A percentile compares a stretch with the other conserved stretches of the same genome.
Evolutionary conservation across 2,888 invertebrate species (phyloP).

Genomic region (Nephrotoma flavescens): DNA sequence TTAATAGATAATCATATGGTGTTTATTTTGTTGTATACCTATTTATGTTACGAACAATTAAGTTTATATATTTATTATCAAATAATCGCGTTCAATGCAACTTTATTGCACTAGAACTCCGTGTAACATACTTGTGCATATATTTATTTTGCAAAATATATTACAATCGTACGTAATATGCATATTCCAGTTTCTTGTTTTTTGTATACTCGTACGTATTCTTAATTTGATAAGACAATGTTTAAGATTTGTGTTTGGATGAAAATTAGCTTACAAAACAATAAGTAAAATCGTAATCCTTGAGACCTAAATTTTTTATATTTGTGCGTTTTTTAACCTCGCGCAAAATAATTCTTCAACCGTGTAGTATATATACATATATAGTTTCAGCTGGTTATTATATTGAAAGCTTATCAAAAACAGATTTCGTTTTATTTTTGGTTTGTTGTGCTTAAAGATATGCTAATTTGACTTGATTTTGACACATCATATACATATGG

Average conservation of each 20-base stretch:
- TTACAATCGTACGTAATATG: background rate
- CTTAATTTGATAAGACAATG: background rate
- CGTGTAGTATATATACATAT: background rate
- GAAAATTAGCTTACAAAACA: background rate
- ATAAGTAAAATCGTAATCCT: background rate
- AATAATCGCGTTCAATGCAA: background rate
- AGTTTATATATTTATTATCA: background rate
- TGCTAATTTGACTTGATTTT: background rate
- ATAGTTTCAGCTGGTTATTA: background rate
- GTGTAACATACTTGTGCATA: background rate
- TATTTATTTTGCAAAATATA: background rate
- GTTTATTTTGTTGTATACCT: background rate
- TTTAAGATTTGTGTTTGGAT: background rate
- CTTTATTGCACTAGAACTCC: background rate
- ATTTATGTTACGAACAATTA: background rate
- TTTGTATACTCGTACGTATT: too few species aligned
- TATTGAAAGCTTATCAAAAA: background rate
- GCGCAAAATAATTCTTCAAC: background rate
- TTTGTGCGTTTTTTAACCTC: background rate
- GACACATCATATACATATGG: background rate
- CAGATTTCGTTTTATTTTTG: background rate
- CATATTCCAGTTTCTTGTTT: background rate
- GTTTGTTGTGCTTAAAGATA: background rate
- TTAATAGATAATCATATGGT: background rate
- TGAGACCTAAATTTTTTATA: background rate